These are phyloP conservation scores for Pipistrellus nathusii DNA, from an alignment of 2,797 vertebrate species.

Conservation along the genomic window DNA sequence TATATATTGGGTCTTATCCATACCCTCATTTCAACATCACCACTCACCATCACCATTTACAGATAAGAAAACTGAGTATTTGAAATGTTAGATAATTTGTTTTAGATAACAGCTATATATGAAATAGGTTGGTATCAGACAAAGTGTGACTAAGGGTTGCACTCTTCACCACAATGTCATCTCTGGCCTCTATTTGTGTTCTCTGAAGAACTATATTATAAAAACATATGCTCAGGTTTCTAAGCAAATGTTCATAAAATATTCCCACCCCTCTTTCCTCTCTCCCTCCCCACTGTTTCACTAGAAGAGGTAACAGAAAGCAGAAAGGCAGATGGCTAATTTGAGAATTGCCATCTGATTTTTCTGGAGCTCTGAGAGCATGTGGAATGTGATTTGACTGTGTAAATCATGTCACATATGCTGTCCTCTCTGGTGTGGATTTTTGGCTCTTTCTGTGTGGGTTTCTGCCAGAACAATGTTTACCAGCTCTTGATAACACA, in stretches of 20 bases:
- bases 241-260: conserved; percentile 33
- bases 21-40: neutral
- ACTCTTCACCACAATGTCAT: neutral
- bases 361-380: conserved; percentile 60
- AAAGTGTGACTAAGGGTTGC: neutral
- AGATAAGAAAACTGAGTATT: neutral
- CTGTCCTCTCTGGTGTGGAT: conserved; percentile 36
- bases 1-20: neutral
- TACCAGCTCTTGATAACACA: conserved; percentile 73
- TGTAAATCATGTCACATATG: conserved; percentile 74
- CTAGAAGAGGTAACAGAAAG: conserved; percentile 47
- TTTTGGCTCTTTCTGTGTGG: conserved; percentile 58
- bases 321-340: conserved; percentile 69
- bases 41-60: neutral
- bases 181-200: neutral
- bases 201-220: neutral
- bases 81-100: neutral
- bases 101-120: neutral
- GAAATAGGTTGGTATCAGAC: neutral
- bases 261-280: neutral
- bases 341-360: conserved; percentile 51
- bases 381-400: conserved; percentile 47
- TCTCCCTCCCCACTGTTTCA: neutral
- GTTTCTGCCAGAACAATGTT: conserved; percentile 70
- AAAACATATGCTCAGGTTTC: neutral